phyloP scores from a whole-genome alignment of 2,888 invertebrate genomes.

The Anthophora plumipes region DNA sequence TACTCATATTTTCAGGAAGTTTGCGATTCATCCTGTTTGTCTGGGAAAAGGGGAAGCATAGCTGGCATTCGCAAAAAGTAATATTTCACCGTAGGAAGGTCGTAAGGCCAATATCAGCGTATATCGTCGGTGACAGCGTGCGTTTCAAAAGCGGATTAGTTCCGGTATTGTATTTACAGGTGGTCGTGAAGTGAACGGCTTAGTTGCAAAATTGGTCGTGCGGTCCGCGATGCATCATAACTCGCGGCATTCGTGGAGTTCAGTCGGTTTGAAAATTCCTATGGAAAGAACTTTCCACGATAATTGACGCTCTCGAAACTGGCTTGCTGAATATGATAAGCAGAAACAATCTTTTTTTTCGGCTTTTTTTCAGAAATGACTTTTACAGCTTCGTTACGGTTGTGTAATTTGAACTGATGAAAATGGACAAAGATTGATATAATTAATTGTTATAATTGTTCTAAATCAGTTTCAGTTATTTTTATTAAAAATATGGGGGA shows the following conservation, averaged over 20 bases:
- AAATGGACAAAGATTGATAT: neutral
- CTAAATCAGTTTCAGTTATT: neutral
- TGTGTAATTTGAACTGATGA: neutral
- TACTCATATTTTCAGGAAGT: constrained; percentile 21
- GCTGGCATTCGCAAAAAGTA: constrained; percentile 60
- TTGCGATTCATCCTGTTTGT: constrained; percentile 42
- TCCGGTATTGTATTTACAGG: constrained; percentile 72
- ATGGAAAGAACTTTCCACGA: constrained; percentile 23
- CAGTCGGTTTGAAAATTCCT: constrained; percentile 50
- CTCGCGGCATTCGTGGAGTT: constrained; percentile 51
- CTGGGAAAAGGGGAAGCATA: constrained; percentile 28
- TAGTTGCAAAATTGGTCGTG: constrained; percentile 68
- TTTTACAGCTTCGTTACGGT: neutral
- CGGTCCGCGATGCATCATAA: constrained; percentile 56
- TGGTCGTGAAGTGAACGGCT: constrained; percentile 70
- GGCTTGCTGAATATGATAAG: neutral
- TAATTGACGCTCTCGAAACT: constrained; percentile 40
- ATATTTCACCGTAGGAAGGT: constrained; percentile 62
- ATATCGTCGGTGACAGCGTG: constrained; percentile 58
- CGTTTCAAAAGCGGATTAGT: constrained; percentile 74
- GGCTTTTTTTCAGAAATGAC: neutral
- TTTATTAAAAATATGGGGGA: neutral
- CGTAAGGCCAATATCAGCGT: constrained; percentile 69
- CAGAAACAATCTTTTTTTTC: neutral
- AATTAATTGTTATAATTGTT: neutral